phyloP scores from a whole-genome alignment of 2,113 vertebrate genomes.

The Rallus limicola region DNA sequence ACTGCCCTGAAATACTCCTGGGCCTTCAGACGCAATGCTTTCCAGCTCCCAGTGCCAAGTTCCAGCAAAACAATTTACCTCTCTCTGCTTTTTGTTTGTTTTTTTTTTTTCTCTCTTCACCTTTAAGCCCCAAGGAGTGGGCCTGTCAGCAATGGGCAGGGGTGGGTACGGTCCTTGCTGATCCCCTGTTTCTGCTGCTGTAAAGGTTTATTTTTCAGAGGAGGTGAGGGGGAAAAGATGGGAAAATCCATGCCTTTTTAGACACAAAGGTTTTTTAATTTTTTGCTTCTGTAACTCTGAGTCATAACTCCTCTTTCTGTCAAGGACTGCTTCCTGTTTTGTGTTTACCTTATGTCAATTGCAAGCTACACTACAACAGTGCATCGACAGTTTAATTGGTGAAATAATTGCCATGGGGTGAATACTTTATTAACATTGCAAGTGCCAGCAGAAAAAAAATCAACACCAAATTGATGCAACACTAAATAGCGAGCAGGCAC shows the following conservation, averaged over 20 bases:
- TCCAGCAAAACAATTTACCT: not conserved
- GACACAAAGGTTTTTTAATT: not conserved
- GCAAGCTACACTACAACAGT: not conserved
- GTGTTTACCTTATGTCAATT: not conserved
- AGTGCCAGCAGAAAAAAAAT: not conserved
- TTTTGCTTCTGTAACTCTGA: not conserved
- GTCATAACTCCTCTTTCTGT: not conserved
- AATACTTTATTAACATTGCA: not conserved
- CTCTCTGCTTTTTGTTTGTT: not conserved
- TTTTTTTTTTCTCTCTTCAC: too few relatives aligned
- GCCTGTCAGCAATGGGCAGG: not conserved
- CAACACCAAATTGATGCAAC: fast-evolving
- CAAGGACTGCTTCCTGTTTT: not conserved
- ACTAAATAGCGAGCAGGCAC: not conserved
- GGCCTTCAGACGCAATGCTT: not conserved
- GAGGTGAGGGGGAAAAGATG: not conserved
- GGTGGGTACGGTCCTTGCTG: not conserved
- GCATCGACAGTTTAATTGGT: not conserved
- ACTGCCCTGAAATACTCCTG: not conserved
- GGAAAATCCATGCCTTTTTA: not conserved
- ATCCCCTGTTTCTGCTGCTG: not conserved
- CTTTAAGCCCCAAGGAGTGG: not conserved
- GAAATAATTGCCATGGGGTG: not conserved
- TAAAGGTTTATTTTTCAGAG: not conserved
- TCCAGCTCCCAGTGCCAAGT: not conserved